phyloP scores from a whole-genome alignment of 2,888 invertebrate genomes.

The Cryptocephalus primarius region DNA sequence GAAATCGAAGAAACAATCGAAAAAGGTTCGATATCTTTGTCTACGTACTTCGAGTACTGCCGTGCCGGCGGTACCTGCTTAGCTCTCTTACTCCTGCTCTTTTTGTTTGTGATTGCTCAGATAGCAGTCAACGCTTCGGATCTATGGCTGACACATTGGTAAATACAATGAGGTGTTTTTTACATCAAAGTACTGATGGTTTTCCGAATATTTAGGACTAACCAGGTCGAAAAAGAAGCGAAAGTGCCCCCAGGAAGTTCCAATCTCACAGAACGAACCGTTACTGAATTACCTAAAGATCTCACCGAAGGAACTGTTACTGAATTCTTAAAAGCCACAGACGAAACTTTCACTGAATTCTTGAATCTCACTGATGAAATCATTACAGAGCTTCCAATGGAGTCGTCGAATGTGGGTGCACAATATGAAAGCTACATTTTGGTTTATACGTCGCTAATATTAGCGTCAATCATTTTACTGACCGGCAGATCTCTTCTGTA shows the following conservation, averaged over 20 bases:
- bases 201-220: conserved; percentile 32
- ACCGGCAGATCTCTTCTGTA: conserved; percentile 58
- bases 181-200: not conserved
- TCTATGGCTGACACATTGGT: conserved; percentile 72
- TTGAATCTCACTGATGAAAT: no score
- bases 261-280: not conserved
- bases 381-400: no score
- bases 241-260: not conserved
- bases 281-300: no score
- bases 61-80: conserved; percentile 52
- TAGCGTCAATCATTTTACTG: conserved; percentile 48
- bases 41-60: conserved; percentile 59
- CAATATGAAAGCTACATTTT: conserved; percentile 34
- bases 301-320: no score
- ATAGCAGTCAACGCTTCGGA: conserved; percentile 58
- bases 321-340: no score
- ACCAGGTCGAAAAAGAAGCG: conserved; percentile 28
- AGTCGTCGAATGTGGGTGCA: no score
- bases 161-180: conserved; percentile 17
- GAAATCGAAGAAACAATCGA: conserved; percentile 56
- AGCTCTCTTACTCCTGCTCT: conserved; percentile 42
- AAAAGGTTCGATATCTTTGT: conserved; percentile 50
- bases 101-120: conserved; percentile 56
- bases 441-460: conserved; percentile 49
- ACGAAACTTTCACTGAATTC: no score